A percentile compares a stretch with the other conserved stretches of the same genome.
phyloP scores from a whole-genome alignment of 2,888 invertebrate genomes.

The Adelphocoris suturalis region DNA sequence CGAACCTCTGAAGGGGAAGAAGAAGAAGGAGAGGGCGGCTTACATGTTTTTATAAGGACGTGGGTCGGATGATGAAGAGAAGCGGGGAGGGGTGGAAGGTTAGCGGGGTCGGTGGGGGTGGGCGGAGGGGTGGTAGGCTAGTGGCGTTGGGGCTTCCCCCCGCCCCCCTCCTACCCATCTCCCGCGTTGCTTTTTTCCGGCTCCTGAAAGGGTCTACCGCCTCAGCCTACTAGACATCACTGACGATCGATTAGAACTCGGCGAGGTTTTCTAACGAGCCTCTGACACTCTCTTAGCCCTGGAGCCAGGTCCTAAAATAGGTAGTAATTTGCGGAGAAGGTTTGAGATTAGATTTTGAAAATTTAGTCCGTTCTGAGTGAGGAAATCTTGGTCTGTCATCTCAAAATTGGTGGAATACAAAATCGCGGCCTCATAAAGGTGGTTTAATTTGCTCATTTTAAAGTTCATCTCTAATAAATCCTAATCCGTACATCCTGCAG shows the following conservation, averaged over 20 bases:
- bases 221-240: constrained; percentile 20
- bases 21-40: neutral
- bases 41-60: constrained; percentile 25
- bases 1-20: neutral
- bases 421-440: no score
- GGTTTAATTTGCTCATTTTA: no score
- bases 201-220: constrained; percentile 25
- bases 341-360: no score
- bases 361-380: no score
- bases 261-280: constrained; percentile 10
- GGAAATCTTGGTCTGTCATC: no score
- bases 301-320: neutral
- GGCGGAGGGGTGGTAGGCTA: neutral
- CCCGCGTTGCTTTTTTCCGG: constrained; percentile 1
- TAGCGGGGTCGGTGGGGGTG: no score
- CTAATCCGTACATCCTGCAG: no score
- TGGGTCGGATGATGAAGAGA: neutral
- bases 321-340: no score
- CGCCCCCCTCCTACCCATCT: neutral
- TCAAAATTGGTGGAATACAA: no score
- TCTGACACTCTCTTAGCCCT: neutral
- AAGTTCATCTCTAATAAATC: no score
- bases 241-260: constrained; percentile 13
- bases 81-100: neutral
- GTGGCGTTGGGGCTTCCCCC: no score